Evolutionary conservation across 2,113 vertebrate species (phyloP).

Genomic region (Heterocephalus glaber): DNA sequence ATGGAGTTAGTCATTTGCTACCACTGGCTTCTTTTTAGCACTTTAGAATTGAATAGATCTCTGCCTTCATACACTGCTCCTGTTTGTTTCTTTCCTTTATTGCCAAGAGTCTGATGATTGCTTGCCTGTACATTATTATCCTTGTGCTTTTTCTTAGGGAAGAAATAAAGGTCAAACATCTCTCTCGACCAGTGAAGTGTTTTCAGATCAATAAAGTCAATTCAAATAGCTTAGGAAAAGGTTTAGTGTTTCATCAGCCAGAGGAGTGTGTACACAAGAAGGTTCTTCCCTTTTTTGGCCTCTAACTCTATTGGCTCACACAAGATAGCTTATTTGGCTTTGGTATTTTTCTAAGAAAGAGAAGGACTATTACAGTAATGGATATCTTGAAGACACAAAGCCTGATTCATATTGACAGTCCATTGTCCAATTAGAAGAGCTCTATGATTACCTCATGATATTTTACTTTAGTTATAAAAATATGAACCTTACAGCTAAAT

Average conservation of each 20-base stretch:
- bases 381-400: not conserved
- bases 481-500: not conserved
- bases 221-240: slow-evolving; percentile 44
- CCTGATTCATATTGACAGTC: not conserved
- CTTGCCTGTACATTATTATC: slow-evolving; percentile 34
- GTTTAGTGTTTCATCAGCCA: not conserved
- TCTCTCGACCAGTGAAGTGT: not conserved
- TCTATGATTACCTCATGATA: not conserved
- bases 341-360: not conserved
- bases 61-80: not conserved
- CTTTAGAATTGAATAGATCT: not conserved
- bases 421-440: not conserved
- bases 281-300: not conserved
- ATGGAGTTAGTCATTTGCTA: slow-evolving; percentile 34
- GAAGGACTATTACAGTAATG: not conserved
- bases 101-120: slow-evolving; percentile 57
- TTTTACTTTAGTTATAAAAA: slow-evolving; percentile 42
- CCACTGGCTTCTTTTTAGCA: slow-evolving; percentile 56
- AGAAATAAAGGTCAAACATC: slow-evolving; percentile 68
- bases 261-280: not conserved
- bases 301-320: not conserved
- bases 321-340: not conserved
- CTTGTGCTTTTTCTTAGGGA: slow-evolving; percentile 51
- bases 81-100: slow-evolving; percentile 28
- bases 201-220: slow-evolving; percentile 64